These are phyloP conservation scores for Nyctereutes procyonoides DNA, from an alignment of 2,113 vertebrate species.

Conservation along the genomic window DNA sequence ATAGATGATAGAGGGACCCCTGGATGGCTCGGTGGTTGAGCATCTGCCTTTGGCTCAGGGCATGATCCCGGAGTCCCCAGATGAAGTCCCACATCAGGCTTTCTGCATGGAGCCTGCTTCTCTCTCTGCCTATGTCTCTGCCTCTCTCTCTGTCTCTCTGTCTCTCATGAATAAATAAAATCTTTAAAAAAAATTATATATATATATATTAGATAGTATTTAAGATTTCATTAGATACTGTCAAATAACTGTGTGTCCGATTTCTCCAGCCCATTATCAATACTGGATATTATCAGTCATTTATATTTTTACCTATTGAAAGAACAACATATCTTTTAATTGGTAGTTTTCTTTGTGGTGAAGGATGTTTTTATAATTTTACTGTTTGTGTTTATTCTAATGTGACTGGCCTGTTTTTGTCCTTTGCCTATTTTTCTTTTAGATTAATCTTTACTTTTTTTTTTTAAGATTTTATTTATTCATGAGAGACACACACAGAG, in stretches of 20 bases:
- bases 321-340: background rate
- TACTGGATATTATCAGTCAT: background rate
- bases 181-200: too few relatives aligned
- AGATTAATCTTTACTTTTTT: background rate
- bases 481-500: too few relatives aligned
- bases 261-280: background rate
- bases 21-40: too few relatives aligned
- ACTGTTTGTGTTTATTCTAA: background rate
- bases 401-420: background rate
- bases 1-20: too few relatives aligned
- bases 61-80: too few relatives aligned
- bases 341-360: background rate
- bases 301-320: background rate
- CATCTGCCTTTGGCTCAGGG: too few relatives aligned
- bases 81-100: too few relatives aligned
- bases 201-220: background rate
- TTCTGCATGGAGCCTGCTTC: too few relatives aligned
- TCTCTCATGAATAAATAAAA: too few relatives aligned
- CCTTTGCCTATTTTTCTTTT: background rate
- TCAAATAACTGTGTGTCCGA: background rate
- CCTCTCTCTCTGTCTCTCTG: too few relatives aligned
- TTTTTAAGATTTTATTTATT: too few relatives aligned
- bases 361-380: conserved; percentile 25
- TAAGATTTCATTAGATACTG: conserved; percentile 19
- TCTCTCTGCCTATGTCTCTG: too few relatives aligned